These are phyloP conservation scores for Spermophilus dauricus DNA, from an alignment of 2,113 vertebrate genomes.

Conservation along the genomic window DNA sequence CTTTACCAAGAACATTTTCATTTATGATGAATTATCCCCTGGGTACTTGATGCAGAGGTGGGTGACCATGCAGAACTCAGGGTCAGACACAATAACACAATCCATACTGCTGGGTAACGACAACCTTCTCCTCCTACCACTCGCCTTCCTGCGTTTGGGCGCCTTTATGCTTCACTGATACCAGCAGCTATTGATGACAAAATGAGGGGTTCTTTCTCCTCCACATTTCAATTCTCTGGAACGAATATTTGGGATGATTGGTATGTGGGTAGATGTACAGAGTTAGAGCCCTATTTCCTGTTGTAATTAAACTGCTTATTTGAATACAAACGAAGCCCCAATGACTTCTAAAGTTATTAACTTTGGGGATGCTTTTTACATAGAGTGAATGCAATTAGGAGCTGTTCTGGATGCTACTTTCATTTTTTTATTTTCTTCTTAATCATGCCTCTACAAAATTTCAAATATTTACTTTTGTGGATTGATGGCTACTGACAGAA, in stretches of 20 bases:
- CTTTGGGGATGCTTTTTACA: conserved; percentile 31
- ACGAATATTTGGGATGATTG: conserved; percentile 81
- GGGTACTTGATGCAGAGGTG: conserved; percentile 80
- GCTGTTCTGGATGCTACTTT: background rate
- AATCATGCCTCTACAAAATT: background rate
- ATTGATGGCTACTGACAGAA: conserved; percentile 7
- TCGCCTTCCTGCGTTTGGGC: conserved; percentile 70
- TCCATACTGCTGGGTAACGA: conserved; percentile 82
- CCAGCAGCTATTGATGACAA: conserved; percentile 79
- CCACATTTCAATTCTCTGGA: conserved; percentile 80
- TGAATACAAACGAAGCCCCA: conserved; percentile 46
- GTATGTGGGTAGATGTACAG: conserved; percentile 31
- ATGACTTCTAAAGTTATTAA: background rate
- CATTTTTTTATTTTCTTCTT: conserved; percentile 51
- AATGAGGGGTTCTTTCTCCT: conserved; percentile 83
- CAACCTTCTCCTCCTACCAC: conserved; percentile 69
- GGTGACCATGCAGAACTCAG: conserved; percentile 85
- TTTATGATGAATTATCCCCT: conserved; percentile 87
- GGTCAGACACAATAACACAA: conserved; percentile 80
- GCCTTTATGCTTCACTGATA: conserved; percentile 82
- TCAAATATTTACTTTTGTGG: conserved; percentile 48
- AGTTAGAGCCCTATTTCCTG: conserved; percentile 58
- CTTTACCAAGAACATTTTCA: conserved; percentile 81
- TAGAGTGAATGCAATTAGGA: conserved; percentile 18
- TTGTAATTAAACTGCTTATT: conserved; percentile 63